A percentile compares a stretch with the other conserved stretches of the same genome.
Conservation (phyloP, 1,140 invertebrate species). For the Nomia melanderi region DNA sequence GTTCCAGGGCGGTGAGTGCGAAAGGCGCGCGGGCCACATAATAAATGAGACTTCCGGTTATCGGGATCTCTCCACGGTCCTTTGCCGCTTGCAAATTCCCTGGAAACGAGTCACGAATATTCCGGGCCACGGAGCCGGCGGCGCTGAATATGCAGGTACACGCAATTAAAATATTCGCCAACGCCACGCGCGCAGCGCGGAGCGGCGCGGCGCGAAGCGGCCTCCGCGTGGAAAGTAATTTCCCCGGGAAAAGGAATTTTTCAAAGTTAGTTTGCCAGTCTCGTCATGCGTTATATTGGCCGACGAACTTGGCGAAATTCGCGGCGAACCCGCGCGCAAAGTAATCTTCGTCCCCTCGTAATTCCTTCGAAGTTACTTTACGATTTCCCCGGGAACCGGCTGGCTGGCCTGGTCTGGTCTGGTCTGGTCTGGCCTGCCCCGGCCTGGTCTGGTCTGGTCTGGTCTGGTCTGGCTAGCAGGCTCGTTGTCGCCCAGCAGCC, state of each 20-base stretch:
- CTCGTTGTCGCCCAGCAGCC: neutral
- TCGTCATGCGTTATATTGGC: constrained; percentile 1
- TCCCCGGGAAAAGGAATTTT: constrained; percentile 24
- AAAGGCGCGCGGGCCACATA: neutral
- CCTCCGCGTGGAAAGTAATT: constrained; percentile 6
- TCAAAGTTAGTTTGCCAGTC: constrained; percentile 16
- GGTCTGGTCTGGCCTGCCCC: neutral
- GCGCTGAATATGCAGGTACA: constrained; percentile 20
- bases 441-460: too few species aligned
- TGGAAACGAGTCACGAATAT: constrained; percentile 15
- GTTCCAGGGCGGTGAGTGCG: neutral
- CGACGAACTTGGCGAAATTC: constrained; percentile 14
- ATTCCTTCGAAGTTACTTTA: constrained; percentile 51
- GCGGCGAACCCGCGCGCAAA: constrained; percentile 12
- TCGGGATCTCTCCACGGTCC: constrained; percentile 13
- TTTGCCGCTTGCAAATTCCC: constrained; percentile 9
- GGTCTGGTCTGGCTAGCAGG: neutral
- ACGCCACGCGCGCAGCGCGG: neutral
- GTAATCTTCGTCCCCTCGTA: constrained; percentile 48
- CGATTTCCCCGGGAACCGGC: constrained; percentile 27
- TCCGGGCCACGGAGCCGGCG: neutral
- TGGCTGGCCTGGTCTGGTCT: neutral
- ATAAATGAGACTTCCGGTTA: constrained; percentile 43
- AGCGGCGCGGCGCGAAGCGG: neutral
- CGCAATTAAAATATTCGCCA: constrained; percentile 36